Conservation (phyloP, 2,113 vertebrate genomes). For the Sisor rabdophorus region DNA sequence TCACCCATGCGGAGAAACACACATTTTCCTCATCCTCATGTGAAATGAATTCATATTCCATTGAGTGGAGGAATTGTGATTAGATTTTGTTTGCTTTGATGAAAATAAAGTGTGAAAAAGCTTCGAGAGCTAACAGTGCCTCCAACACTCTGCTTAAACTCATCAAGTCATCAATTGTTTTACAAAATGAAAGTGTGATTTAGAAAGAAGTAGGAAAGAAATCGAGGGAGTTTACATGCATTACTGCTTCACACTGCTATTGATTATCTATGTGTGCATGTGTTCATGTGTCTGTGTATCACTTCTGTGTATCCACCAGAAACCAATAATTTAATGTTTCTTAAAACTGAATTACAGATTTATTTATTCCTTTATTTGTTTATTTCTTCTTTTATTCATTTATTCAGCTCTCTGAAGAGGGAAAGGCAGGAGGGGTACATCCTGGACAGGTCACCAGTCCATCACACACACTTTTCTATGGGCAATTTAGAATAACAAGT, state of each 20-base stretch:
- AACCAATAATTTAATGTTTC: not conserved
- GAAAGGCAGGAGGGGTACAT: too few species aligned
- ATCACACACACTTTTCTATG: too few species aligned
- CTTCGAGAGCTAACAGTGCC: not conserved
- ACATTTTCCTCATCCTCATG: not conserved
- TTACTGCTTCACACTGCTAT: not conserved
- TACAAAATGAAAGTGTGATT: not conserved
- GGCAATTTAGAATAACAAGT: too few species aligned
- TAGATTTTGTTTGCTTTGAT: constrained; percentile 3
- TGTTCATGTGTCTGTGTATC: not conserved
- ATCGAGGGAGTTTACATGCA: not conserved
- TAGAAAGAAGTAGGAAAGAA: too few species aligned
- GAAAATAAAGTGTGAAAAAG: constrained; percentile 1
- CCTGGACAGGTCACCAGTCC: too few species aligned
- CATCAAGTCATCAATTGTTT: not conserved
- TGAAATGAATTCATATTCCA: not conserved
- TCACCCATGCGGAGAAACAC: too few species aligned
- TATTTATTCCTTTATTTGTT: too few species aligned
- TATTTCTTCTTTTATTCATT: too few species aligned
- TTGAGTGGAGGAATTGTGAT: not conserved
- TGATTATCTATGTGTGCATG: too few species aligned
- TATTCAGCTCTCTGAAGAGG: too few species aligned
- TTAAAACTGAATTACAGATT: not conserved
- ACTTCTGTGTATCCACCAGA: not conserved
- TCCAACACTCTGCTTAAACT: not conserved